Base-by-base conservation (phyloP, 2,113 vertebrate species). In the Sigmodon hispidus region DNA sequence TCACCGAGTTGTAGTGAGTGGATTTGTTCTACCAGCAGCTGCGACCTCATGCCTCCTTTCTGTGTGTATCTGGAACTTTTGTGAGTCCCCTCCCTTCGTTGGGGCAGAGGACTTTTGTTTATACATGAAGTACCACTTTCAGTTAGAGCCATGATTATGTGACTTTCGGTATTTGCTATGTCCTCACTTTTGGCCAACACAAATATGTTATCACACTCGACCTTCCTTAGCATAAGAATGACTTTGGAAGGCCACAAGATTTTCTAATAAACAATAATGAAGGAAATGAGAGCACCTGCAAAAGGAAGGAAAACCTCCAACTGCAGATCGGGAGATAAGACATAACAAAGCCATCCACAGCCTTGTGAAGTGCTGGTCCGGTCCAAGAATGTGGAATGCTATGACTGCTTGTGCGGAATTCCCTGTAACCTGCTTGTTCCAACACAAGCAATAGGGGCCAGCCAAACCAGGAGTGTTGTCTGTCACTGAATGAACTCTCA, bases 261-360 rank as follows among this genome's bases (percentile, higher is more conserved):
- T 96, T 97, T 97, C 97, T 98, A 96, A 97, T 96, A 96, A 96
- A 97, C 95, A 96, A 96, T 96, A 97, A 97, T 96, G 97, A 97
- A 91, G 97, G 95, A 97, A 97, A 96, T 96, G 96, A 93, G 97
- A 97, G 95, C 97, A 94, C 97, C 97, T 97, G 96, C 94, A 88
- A 90, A 93, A 93, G 96, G 96, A 97, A 97, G 96, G 97, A 96
- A 97, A 96, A 0, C 79, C 88, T 97, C 96, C 95, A 96, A 96
- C 93, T 95, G 94, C 96, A 94, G 96, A 98, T 97, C 5, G 36
- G 93, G 96, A 96, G 97, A 97, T 96, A 97, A 94, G 96, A 94
- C 95, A 34, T 84, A 96, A 96, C 97, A 97, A 97, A 97, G 97
- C 91, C 94, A 86, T 91, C 95, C 94, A 29, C 94, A 85, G 92